Evolutionary conservation across 2,113 vertebrate genomes (phyloP).

Genomic region (Menura novaehollandiae): DNA sequence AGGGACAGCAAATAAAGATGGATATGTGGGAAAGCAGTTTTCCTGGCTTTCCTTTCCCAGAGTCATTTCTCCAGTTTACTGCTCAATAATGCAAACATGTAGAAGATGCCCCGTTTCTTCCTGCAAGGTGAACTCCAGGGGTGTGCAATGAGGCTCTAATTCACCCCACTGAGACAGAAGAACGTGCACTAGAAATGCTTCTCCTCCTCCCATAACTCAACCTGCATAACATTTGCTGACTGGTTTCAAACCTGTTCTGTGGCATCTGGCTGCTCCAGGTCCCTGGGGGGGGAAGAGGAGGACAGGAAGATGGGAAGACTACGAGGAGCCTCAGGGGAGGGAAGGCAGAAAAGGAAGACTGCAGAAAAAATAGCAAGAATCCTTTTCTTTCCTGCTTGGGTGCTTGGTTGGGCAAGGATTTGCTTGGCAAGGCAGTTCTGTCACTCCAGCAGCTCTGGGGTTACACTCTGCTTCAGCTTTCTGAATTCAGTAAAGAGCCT

Average conservation of each 20-base stretch:
- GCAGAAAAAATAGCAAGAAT: background rate
- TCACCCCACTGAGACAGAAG: background rate
- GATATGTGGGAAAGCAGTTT: background rate
- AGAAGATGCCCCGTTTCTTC: background rate
- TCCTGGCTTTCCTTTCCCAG: background rate
- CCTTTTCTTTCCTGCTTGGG: background rate
- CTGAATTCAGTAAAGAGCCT: background rate
- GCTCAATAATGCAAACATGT: background rate
- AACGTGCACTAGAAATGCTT: background rate
- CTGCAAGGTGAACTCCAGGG: background rate
- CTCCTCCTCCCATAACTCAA: background rate
- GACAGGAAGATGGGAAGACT: background rate
- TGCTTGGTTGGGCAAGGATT: background rate
- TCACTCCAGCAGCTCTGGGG: background rate
- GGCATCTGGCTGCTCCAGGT: background rate
- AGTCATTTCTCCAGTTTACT: background rate
- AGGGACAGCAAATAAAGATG: background rate
- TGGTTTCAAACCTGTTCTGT: background rate
- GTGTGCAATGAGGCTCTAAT: background rate
- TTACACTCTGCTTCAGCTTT: background rate
- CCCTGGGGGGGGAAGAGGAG: background rate
- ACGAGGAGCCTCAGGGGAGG: background rate
- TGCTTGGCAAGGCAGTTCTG: background rate
- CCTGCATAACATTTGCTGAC: background rate
- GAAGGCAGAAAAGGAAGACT: background rate